Conservation (phyloP, 2,113 vertebrate species). For the Percina caprodes region DNA sequence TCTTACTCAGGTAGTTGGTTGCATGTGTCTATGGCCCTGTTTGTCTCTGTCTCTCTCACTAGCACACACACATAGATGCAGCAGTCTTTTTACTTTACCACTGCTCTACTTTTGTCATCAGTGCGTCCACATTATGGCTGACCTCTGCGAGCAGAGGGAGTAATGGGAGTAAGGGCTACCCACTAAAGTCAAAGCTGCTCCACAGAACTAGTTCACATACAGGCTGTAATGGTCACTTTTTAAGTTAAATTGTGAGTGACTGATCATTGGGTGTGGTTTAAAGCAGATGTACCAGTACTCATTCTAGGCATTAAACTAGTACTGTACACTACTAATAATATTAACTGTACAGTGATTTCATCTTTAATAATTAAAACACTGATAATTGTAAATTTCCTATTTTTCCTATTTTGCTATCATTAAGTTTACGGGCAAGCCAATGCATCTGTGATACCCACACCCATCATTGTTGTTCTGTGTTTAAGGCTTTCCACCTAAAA, state of each 20-base stretch:
- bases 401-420: not conserved
- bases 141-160: conserved; percentile 34
- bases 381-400: not conserved
- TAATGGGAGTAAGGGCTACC: conserved; percentile 16
- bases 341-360: not conserved
- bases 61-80: not conserved
- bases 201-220: conserved; percentile 11
- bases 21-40: not conserved
- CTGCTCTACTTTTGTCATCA: conserved; percentile 28
- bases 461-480: conserved; percentile 2
- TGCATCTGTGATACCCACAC: conserved; percentile 7
- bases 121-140: conserved; percentile 50
- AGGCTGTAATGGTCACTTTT: not conserved
- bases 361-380: not conserved
- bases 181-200: conserved; percentile 4
- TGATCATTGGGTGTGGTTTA: not conserved
- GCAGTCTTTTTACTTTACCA: conserved; percentile 18
- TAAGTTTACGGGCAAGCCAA: not conserved
- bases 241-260: not conserved
- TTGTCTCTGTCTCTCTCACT: not conserved
- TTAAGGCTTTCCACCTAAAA: not conserved
- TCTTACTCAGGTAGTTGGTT: conserved; percentile 14
- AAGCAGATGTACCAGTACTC: not conserved
- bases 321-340: not conserved
- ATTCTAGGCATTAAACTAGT: not conserved